Conservation (phyloP, 1,140 invertebrate species). For the Eueides isabella region DNA sequence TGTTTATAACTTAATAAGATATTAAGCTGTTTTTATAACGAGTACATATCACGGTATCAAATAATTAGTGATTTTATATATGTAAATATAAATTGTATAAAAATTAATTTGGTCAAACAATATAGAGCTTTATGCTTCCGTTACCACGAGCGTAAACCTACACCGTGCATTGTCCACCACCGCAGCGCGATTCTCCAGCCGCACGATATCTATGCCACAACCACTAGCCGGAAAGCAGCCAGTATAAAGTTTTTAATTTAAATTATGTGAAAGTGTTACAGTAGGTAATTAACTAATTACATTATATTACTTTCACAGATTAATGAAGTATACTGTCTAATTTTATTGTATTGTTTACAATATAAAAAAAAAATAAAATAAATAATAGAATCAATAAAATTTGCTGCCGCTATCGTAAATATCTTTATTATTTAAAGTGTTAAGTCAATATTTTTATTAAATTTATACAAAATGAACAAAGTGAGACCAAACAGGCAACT, state of each 20-base stretch:
- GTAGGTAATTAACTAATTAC: conserved; percentile 6
- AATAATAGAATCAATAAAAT: too few relatives aligned
- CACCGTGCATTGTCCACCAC: conserved; percentile 41
- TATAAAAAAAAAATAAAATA: too few relatives aligned
- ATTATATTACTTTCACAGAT: conserved; percentile 13
- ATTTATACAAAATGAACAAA: too few relatives aligned
- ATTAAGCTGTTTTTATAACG: too few relatives aligned
- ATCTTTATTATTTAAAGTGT: too few relatives aligned
- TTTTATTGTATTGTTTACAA: neutral
- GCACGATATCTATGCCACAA: conserved; percentile 47
- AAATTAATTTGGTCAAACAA: conserved; percentile 37
- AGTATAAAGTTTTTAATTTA: conserved; percentile 23
- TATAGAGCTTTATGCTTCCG: conserved; percentile 50
- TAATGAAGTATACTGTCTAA: conserved; percentile 2
- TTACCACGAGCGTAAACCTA: conserved; percentile 50
- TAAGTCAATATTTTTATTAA: too few relatives aligned
- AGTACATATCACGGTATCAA: neutral
- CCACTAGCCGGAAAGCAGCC: conserved; percentile 22
- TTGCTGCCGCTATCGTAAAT: too few relatives aligned
- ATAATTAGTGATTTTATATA: neutral
- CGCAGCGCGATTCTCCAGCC: neutral
- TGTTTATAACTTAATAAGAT: too few relatives aligned
- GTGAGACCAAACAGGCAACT: too few relatives aligned
- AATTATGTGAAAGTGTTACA: conserved; percentile 25
- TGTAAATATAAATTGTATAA: neutral